Conservation (phyloP, 2,888 invertebrate species). For the Agonum fuliginosum region DNA sequence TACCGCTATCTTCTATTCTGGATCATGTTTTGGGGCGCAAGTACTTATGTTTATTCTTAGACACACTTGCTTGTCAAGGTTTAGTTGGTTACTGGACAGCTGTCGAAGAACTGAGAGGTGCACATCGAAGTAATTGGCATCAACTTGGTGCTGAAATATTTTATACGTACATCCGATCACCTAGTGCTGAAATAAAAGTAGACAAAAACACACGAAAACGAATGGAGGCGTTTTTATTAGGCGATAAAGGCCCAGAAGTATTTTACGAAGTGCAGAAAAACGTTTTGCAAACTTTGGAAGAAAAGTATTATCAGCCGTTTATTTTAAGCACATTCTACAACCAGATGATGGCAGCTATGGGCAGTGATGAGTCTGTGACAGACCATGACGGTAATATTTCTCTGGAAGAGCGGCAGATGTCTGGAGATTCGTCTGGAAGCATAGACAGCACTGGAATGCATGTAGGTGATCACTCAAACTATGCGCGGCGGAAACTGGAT, state of each 20-base stretch:
- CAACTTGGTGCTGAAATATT: conserved; percentile 94
- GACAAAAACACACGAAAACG: conserved; percentile 87
- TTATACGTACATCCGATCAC: conserved; percentile 89
- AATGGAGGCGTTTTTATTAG: conserved; percentile 89
- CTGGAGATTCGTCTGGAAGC: conserved; percentile 75
- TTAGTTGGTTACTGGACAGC: conserved; percentile 90
- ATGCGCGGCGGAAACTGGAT: conserved; percentile 87
- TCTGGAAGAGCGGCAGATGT: conserved; percentile 76
- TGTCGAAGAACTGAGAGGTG: conserved; percentile 87
- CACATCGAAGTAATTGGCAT: conserved; percentile 87
- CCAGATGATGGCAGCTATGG: conserved; percentile 80
- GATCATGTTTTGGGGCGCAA: conserved; percentile 87
- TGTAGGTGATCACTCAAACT: conserved; percentile 88
- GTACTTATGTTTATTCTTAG: conserved; percentile 86
- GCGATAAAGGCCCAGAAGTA: conserved; percentile 89
- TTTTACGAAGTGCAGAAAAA: conserved; percentile 91
- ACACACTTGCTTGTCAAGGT: conserved; percentile 89
- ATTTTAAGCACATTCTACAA: conserved; percentile 90
- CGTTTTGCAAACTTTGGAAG: conserved; percentile 86
- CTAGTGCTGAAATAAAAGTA: conserved; percentile 87
- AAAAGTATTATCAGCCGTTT: conserved; percentile 92
- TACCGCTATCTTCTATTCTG: conserved; percentile 83
- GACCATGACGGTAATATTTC: conserved; percentile 72
- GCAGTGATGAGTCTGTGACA: conserved; percentile 75
- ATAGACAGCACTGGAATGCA: conserved; percentile 75